Evolutionary conservation across 2,113 vertebrate species (phyloP), one percentile per base, ranked within the genome.

Genomic region (Illadopsis cleaveri): DNA sequence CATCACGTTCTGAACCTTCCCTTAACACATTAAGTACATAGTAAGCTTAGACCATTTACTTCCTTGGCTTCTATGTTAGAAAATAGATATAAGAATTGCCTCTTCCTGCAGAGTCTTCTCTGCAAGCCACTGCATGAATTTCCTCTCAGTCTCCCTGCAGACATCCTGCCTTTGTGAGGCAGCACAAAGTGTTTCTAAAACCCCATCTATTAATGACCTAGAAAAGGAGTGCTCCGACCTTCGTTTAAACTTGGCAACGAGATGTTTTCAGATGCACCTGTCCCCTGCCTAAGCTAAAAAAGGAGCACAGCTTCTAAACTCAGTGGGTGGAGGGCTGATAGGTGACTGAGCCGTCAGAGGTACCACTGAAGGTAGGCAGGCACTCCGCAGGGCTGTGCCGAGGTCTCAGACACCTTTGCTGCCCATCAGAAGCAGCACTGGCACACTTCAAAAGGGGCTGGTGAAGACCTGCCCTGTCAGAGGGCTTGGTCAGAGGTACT

Each of bases 91-190:
- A 72, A 92, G 48, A 81, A 54, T 93, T 82, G 19, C 17, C 14
- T 93, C 13, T 45, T 90, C 82, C 80, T 72, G 85, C 77, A 70
- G 71, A 90, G 76, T 24, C 31, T 84, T 92, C 86, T 86, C 90
- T 93, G 53, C 72, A 90, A 86, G 86, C 18, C 0, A 0, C 70
- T 66, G 25, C 40, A 28, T 35, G 69, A 95, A 91, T 65, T 68
- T 95, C 22, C 48, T 76, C 48, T 79, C 37, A 42, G 57, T 50
- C 25, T 85, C 78, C 78, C 86, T 69, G 87, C 75, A 93, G 89
- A 95, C 45, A 85, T 88, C 47, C 84, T 91, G 78, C 18, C 91
- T 94, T 97, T 95, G 66, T 84, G 58, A 93, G 11, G n/a, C n/a
- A 70, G 68, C 69, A 86, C 62, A 92, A 86, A 95, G 50, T 33